These are phyloP conservation scores for Polylopha cassiicola DNA, from an alignment of 2,888 invertebrate species.

Conservation along the genomic window DNA sequence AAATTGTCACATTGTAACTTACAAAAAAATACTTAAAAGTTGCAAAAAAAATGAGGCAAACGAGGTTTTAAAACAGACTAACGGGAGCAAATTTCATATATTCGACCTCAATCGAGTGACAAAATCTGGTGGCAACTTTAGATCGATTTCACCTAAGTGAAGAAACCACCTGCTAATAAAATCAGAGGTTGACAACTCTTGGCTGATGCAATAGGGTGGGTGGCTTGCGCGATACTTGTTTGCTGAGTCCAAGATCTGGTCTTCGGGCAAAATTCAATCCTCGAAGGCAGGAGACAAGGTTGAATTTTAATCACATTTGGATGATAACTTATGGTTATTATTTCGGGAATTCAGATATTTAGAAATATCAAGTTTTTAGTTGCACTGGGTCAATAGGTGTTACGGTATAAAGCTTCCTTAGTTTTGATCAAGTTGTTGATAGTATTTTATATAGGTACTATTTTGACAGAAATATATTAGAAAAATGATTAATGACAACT, in stretches of 20 bases:
- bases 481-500: too few relatives aligned
- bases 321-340: slow-evolving; percentile 4
- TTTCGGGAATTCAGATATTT: slow-evolving; percentile 8
- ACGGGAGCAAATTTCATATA: slow-evolving; percentile 17
- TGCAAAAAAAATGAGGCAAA: slow-evolving; percentile 6
- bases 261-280: slow-evolving; percentile 38
- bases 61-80: slow-evolving; percentile 11
- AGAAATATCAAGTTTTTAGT: too few relatives aligned
- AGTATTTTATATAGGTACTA: too few relatives aligned
- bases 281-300: slow-evolving; percentile 34
- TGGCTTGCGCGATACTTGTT: slow-evolving; percentile 53
- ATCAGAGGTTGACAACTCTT: slow-evolving; percentile 52
- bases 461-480: too few relatives aligned
- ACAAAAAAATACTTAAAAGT: too few relatives aligned
- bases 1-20: too few relatives aligned
- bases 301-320: slow-evolving; percentile 9
- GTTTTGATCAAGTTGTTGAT: too few relatives aligned
- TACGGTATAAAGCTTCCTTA: too few relatives aligned
- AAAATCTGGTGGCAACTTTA: slow-evolving; percentile 19
- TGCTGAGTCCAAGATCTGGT: slow-evolving; percentile 35
- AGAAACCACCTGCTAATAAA: slow-evolving; percentile 46
- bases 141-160: slow-evolving; percentile 39
- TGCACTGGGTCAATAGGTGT: too few relatives aligned
- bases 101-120: slow-evolving; percentile 16
- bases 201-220: slow-evolving; percentile 68